Percentiles rank a stretch among this genome's conserved stretches.
These are phyloP conservation scores for Pagrus major DNA, from an alignment of 2,113 vertebrate species.

Conservation along the genomic window DNA sequence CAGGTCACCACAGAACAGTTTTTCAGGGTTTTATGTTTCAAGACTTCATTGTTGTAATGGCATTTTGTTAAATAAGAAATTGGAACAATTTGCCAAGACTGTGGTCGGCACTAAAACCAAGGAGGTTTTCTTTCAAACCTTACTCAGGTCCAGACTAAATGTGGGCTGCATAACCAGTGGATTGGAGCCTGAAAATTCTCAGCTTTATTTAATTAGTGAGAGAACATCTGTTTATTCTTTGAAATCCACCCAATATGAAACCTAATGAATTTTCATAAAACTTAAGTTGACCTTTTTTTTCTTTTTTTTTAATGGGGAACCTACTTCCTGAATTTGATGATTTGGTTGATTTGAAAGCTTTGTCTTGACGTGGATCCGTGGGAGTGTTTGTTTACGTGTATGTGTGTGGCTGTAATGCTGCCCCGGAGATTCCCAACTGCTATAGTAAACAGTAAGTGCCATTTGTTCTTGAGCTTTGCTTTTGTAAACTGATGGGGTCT, in stretches of 20 bases:
- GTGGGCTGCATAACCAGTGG: neutral
- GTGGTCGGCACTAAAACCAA: neutral
- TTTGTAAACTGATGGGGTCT: conserved; percentile 60
- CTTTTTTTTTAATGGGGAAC: neutral
- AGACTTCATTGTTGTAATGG: conserved; percentile 3
- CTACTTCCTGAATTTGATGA: neutral
- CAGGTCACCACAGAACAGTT: neutral
- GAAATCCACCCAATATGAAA: neutral
- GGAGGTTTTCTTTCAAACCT: conserved; percentile 22
- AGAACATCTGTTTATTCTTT: neutral
- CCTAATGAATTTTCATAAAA: neutral
- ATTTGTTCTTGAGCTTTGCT: conserved; percentile 66
- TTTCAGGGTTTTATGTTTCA: neutral
- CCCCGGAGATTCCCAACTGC: conserved; percentile 46
- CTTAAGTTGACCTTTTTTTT: conserved; percentile 10
- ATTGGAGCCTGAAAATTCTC: neutral
- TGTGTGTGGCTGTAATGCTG: conserved; percentile 55
- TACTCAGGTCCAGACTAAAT: conserved; percentile 21
- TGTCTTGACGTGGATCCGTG: conserved; percentile 5
- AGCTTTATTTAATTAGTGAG: neutral
- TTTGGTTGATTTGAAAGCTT: conserved; percentile 9
- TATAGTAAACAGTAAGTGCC: conserved; percentile 70
- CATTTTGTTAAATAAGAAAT: neutral
- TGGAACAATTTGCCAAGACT: neutral
- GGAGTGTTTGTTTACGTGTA: conserved; percentile 43